phyloP scores from a whole-genome alignment of 2,797 vertebrate species.

The Acrossocheilus fasciatus region DNA sequence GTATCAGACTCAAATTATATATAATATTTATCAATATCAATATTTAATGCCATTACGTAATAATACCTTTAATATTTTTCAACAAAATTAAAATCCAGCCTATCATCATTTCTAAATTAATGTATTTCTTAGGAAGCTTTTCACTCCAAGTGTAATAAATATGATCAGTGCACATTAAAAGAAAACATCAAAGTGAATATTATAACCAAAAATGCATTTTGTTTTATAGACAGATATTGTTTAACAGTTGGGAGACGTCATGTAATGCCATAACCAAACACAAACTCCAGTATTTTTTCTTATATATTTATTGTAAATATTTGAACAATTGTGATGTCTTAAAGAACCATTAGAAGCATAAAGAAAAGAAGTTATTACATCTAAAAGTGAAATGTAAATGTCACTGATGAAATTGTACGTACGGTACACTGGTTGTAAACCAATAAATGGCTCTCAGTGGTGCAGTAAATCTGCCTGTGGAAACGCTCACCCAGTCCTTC shows the following conservation, averaged over 20 bases:
- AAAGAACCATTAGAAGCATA: background rate
- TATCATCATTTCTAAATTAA: background rate
- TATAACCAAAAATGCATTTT: no score
- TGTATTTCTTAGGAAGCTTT: background rate
- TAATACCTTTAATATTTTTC: no score
- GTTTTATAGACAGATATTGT: background rate
- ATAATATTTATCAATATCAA: no score
- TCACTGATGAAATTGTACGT: background rate
- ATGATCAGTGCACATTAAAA: no score
- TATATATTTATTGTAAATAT: slow-evolving; percentile 1
- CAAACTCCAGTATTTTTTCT: background rate
- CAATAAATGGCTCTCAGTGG: background rate
- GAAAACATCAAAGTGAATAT: no score
- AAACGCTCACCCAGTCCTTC: background rate
- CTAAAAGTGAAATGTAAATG: background rate
- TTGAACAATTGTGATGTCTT: background rate
- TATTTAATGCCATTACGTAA: no score
- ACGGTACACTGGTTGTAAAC: background rate
- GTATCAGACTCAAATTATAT: background rate
- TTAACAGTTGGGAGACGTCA: background rate
- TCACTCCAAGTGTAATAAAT: no score
- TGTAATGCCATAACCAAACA: background rate
- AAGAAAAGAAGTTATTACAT: background rate
- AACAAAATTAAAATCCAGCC: background rate
- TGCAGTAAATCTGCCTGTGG: background rate